phyloP scores from a whole-genome alignment of 2,888 invertebrate genomes.

The Desoria tigrina region DNA sequence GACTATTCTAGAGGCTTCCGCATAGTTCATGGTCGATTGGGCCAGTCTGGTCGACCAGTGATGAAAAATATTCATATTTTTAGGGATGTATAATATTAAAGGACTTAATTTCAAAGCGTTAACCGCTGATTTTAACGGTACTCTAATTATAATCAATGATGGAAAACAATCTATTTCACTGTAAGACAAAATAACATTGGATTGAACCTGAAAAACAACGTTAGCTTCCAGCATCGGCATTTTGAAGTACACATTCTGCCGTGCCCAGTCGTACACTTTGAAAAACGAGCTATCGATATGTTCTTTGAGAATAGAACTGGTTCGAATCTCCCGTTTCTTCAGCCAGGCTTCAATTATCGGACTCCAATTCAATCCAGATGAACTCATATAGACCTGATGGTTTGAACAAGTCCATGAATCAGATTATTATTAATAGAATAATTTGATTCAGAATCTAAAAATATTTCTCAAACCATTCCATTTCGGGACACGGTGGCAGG shows the following conservation, averaged over 20 bases:
- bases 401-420: slow-evolving; percentile 3
- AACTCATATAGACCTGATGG: slow-evolving; percentile 93
- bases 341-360: slow-evolving; percentile 87
- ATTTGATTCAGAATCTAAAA: slow-evolving; percentile 7
- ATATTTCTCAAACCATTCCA: slow-evolving; percentile 67
- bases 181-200: no score
- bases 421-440: not conserved
- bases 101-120: no score
- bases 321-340: slow-evolving; percentile 63
- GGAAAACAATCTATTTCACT: no score
- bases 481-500: slow-evolving; percentile 94
- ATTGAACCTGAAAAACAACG: slow-evolving; percentile 69
- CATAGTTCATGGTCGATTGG: no score
- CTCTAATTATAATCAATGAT: no score
- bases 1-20: no score
- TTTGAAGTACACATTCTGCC: slow-evolving; percentile 76
- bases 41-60: no score
- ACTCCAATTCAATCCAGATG: slow-evolving; percentile 89
- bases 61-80: no score
- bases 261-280: slow-evolving; percentile 75
- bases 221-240: slow-evolving; percentile 90
- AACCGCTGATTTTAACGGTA: no score
- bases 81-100: no score
- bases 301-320: slow-evolving; percentile 68
- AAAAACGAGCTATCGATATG: slow-evolving; percentile 77